Evolutionary conservation across 1,140 invertebrate genomes (phyloP).

Genomic region (Tetranychus cinnabarinus): DNA sequence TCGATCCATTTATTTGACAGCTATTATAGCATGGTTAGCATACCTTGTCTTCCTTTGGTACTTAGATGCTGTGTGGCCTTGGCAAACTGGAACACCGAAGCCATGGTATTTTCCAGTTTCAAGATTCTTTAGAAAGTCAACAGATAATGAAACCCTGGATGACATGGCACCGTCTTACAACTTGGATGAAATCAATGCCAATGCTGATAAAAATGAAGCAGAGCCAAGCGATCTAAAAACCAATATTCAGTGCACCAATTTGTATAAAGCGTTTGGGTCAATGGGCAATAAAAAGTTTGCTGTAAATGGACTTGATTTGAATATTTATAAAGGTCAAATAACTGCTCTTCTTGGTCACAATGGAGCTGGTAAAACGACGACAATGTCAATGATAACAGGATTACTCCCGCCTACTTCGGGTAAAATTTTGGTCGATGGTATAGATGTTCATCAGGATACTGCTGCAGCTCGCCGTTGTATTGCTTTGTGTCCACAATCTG

Average conservation of each 20-base stretch:
- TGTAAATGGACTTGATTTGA: constrained; percentile 37
- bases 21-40: neutral
- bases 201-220: constrained; percentile 16
- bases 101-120: constrained; percentile 9
- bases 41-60: constrained; percentile 14
- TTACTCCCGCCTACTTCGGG: constrained; percentile 36
- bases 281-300: constrained; percentile 27
- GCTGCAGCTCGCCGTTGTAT: constrained; percentile 37
- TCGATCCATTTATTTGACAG: neutral
- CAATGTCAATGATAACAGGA: constrained; percentile 58
- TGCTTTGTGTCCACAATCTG: constrained; percentile 63
- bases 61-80: constrained; percentile 18
- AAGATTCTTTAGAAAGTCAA: no score
- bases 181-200: constrained; percentile 20
- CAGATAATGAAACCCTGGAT: no score
- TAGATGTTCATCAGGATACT: constrained; percentile 30
- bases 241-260: constrained; percentile 15
- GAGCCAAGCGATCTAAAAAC: neutral
- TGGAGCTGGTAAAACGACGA: constrained; percentile 49
- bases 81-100: constrained; percentile 19
- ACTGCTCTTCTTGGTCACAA: constrained; percentile 31
- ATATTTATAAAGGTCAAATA: constrained; percentile 56
- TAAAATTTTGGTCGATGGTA: constrained; percentile 39
- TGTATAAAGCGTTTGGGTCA: constrained; percentile 14
- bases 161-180: no score